Evolutionary conservation across 2,113 vertebrate genomes (phyloP).

Genomic region (Forbesichthys papilliferus): DNA sequence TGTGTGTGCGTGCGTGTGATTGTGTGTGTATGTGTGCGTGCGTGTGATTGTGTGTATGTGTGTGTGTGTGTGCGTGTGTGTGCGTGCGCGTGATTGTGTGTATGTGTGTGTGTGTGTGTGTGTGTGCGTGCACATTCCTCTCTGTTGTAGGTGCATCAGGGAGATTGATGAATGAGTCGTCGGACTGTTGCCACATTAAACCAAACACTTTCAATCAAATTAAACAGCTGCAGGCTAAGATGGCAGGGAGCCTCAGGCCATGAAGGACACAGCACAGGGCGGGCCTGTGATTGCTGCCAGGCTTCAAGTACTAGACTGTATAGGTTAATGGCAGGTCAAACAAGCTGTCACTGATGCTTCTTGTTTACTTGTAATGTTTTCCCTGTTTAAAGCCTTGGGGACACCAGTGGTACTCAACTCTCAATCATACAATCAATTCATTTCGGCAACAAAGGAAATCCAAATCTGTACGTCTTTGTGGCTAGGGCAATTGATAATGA

Average conservation of each 20-base stretch:
- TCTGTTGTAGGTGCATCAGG: slow-evolving; percentile 25
- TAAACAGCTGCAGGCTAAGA: slow-evolving; percentile 24
- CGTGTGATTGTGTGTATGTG: neutral
- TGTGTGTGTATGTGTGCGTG: neutral
- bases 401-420: slow-evolving; percentile 2
- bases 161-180: slow-evolving; percentile 55
- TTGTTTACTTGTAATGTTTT: slow-evolving; percentile 37
- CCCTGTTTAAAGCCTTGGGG: slow-evolving; percentile 24
- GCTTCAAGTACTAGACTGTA: slow-evolving; percentile 25
- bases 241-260: slow-evolving; percentile 21
- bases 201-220: slow-evolving; percentile 48
- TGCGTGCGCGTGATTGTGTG: neutral
- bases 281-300: slow-evolving; percentile 30
- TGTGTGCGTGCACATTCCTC: neutral
- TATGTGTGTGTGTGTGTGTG: neutral
- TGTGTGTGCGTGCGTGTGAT: no score
- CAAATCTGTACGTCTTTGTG: slow-evolving; percentile 39
- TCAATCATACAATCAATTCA: slow-evolving; percentile 2
- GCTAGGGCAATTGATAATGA: slow-evolving; percentile 44
- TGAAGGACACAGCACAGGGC: slow-evolving; percentile 56
- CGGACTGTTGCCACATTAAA: slow-evolving; percentile 60
- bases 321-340: slow-evolving; percentile 56
- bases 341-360: slow-evolving; percentile 32
- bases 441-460: slow-evolving; percentile 35
- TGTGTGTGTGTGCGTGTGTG: neutral